Evolutionary conservation across 2,113 vertebrate species (phyloP), one percentile per base, ranked within the genome.

Genomic region (Aegypius monachus): DNA sequence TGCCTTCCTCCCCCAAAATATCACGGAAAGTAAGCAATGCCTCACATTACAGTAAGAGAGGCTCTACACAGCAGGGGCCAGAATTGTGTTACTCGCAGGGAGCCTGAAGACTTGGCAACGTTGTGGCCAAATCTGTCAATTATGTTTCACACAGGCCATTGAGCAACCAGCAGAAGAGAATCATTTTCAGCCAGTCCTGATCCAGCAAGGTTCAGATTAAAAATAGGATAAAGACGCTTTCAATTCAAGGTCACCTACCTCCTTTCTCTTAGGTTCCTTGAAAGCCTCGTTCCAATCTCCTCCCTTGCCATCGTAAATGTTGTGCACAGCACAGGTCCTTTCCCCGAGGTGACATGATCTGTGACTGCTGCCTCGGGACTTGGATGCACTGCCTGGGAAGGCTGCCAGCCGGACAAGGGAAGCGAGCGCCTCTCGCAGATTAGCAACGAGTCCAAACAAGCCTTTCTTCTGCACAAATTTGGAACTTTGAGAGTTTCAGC

Each of bases 301-400:
- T 78, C 34, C 71, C 67, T 34, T 1, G 34, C 55, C 22, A 0
- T 8, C 0, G 0, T 12, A 38, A 74, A n/a, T 0, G 0, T 12
- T 61, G 56, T 43, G 85, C 67, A 15, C 21, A 48, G 79, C 81
- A 15, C n/a, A 16, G 26, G 27, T 66, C 74, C 47, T 48, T 68
- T 55, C 65, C 93, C 43, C 0, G 4, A 72, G 73, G 59, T 23
- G 73, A 36, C 29, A 9, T 9, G 73, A 45, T 56, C 52, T 34
- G 58, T 34, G 15, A 6, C 26, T 38, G 45, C 48, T 77, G 70
- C 81, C 86, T 70, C 2, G 0, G 67, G 67, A 65, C 40, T 31
- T 4, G 67, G 82, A 68, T 36, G 40, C 29, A 4, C 23, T 1
- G 0, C 43, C 73, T 2, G 16, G 92, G 79, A 73, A 63, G 9